phyloP scores from a whole-genome alignment of 2,797 vertebrate genomes.

The Mormyrops boulengeri region DNA sequence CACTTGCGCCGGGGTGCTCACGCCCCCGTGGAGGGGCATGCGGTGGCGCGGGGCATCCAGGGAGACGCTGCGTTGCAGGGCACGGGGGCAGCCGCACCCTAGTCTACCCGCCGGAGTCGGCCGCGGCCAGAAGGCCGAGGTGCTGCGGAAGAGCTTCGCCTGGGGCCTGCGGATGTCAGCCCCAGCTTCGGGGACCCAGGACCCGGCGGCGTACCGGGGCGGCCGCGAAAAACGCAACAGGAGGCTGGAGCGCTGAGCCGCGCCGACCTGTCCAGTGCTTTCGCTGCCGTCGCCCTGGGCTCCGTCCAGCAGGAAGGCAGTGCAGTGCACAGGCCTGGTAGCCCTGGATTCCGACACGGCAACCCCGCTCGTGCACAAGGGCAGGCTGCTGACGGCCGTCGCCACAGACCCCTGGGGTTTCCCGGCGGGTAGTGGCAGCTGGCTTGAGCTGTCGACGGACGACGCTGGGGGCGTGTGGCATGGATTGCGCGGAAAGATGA shows the following conservation, averaged over 20 bases:
- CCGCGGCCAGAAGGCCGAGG: constrained; percentile 68
- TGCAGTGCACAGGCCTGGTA: constrained; percentile 67
- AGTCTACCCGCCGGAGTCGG: constrained; percentile 48
- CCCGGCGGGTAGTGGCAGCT: constrained; percentile 59
- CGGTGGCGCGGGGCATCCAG: constrained; percentile 73
- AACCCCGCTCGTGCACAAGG: constrained; percentile 63
- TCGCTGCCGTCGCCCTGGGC: constrained; percentile 22
- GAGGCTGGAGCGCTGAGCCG: constrained; percentile 65
- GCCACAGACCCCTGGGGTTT: constrained; percentile 70
- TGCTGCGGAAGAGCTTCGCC: constrained; percentile 65
- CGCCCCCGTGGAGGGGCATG: constrained; percentile 73
- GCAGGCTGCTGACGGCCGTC: constrained; percentile 68
- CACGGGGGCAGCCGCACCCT: constrained; percentile 44
- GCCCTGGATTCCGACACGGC: constrained; percentile 62
- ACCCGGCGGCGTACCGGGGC: constrained; percentile 44
- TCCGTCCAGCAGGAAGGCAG: constrained; percentile 36
- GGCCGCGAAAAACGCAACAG: constrained; percentile 68
- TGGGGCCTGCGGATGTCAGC: constrained; percentile 39
- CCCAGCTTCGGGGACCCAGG: constrained; percentile 40
- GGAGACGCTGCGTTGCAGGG: constrained; percentile 86
- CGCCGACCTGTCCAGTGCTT: constrained; percentile 42
- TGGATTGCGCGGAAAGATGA: constrained; percentile 87
- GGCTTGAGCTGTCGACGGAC: constrained; percentile 68
- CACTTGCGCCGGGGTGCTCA: constrained; percentile 71
- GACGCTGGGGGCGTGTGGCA: constrained; percentile 80